Base-by-base conservation (phyloP, 2,888 invertebrate species). In the Tachina fera region DNA sequence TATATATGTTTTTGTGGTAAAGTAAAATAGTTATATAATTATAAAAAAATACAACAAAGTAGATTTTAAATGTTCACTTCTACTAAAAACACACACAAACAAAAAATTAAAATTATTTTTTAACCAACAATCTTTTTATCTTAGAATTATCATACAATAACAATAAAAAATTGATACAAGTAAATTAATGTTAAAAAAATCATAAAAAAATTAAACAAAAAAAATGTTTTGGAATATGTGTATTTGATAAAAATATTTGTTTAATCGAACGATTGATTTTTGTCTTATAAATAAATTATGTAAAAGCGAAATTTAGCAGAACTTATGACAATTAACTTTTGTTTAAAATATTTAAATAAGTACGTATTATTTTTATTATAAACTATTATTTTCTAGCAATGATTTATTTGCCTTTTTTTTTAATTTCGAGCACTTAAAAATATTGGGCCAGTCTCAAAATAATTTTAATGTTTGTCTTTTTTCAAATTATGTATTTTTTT, bases 61-160 rank as follows among this genome's bases (percentile, higher is more conserved):
- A 82, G 79, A 67, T 86, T 79, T 75, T 82, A 83, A 82, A 75
- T 71, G 82, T 86, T 86, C 79, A 70, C 74, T 39, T 60, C 43
- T 51, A 61, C 65, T 16, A 47, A 58, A 56, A n/a, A n/a, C n/a
- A n/a, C n/a, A 82, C 19, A 45, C 63, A 68, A 60, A 31, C 3
- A 31, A 31, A 31, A 79, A 61, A 6, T 6, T 0, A 31, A 31
- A 31, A 31, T 6, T 31, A 31, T 31, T 83, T 83, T 79, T 71
- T 22, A 78, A 78, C 9, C 70, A 82, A 78, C 61, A 74, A 82
- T 75, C 53, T 70, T 81, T 79, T 83, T 76, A 83, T 72, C 56
- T 68, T 83, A 86, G 71, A 83, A 67, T 67, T 79, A 76, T 47
- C 58, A 79, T 39, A 53, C 14, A n/a, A 71, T 45, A 16, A 67